Evolutionary conservation across 2,113 vertebrate genomes (phyloP).

Genomic region (Zapus hudsonius): DNA sequence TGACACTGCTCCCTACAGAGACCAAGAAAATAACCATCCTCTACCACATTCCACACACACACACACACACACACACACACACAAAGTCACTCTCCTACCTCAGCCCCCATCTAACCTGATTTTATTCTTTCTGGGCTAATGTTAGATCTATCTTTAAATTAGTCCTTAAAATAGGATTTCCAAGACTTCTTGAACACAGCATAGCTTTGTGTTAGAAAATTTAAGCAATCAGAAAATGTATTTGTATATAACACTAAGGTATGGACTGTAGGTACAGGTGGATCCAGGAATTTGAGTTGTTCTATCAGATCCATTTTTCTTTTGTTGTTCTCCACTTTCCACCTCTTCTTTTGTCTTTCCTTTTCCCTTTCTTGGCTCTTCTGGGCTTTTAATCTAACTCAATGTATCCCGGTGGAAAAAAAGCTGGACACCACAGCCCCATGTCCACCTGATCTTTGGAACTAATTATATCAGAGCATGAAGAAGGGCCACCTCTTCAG

Average conservation of each 20-base stretch:
- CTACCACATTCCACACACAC: not conserved
- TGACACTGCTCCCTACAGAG: too few relatives aligned
- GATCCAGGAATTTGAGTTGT: not conserved
- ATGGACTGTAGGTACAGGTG: not conserved
- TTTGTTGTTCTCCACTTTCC: too few relatives aligned
- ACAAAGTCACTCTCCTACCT: not conserved
- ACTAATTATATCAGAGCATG: not conserved
- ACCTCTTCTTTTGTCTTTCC: too few relatives aligned
- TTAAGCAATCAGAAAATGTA: not conserved
- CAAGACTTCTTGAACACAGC: not conserved
- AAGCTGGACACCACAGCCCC: not conserved
- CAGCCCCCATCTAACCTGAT: not conserved
- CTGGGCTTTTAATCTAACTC: not conserved
- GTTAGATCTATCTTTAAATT: not conserved
- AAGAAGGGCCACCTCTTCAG: not conserved
- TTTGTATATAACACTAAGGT: not conserved
- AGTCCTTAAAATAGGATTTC: not conserved
- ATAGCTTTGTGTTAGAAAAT: not conserved
- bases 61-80: too few relatives aligned
- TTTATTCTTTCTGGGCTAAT: not conserved
- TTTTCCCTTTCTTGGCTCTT: not conserved
- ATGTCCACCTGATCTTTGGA: not conserved
- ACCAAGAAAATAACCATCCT: not conserved
- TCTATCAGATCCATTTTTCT: not conserved
- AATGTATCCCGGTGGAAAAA: not conserved